Evolutionary conservation across 53 echinoderm and acorn worm genomes (phyloP), one percentile per base, ranked within the genome.

Genomic region (Hippasteria phrygiana): DNA sequence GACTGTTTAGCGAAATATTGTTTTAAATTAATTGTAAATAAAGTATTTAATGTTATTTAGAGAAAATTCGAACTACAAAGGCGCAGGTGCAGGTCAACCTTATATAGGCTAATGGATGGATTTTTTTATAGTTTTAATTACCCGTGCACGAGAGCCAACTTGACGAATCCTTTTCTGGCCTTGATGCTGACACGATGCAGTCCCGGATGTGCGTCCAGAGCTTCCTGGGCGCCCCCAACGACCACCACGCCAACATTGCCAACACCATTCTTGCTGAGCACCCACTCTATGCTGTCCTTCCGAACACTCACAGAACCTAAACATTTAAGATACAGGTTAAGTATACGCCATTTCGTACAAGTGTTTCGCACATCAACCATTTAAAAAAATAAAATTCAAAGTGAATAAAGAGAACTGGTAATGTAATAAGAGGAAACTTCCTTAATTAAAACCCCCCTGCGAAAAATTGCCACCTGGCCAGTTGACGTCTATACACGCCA

Each of bases 81-180:
- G n/a, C n/a, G n/a, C n/a, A n/a, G n/a, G n/a, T n/a, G n/a, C n/a
- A 22, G 46, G 46, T 45, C 55, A 55, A 16, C 18, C 2, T 16
- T 20, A 55, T 16, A 2, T 16, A 3, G 2, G 18, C 11, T 59
- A 2, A 59, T 86, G 45, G 16, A 69, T n/a, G 24, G 1, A 1
- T 62, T 59, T 31, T 22, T 42, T 24, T 43, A n/a, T 1, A 39
- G 64, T 82, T n/a, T 59, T 24, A 10, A 46, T 83, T 88, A 99
- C 99, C 99, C 99, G 79, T 89, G 91, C 45, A 88, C 85, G 2
- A 99, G 73, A 12, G 99, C 99, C 55, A 92, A 78, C 81, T 99
- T 99, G 73, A 99, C 87, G 83, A 99, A 99, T n/a, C 99, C 99
- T 40, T 92, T 99, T 74, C 94, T 87, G 38, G 89, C 56, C 22